Evolutionary conservation across 2,888 invertebrate species (phyloP).

Genomic region (Drosophila formosana): DNA sequence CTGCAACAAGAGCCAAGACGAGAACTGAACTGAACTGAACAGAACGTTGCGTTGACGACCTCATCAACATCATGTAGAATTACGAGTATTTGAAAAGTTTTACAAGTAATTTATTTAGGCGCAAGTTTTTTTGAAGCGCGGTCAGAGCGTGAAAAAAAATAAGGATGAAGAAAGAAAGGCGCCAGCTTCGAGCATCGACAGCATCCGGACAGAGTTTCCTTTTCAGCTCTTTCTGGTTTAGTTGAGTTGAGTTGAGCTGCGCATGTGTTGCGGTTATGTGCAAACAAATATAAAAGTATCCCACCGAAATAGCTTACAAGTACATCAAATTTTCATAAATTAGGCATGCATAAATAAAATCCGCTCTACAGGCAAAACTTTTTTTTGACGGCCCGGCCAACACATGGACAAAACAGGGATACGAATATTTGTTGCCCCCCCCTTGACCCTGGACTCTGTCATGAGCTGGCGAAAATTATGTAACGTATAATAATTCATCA

Average conservation of each 20-base stretch:
- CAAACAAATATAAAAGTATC: slow-evolving; percentile 79
- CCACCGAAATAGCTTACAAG: slow-evolving; percentile 79
- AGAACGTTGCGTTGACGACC: slow-evolving; percentile 72
- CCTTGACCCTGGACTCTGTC: slow-evolving; percentile 41
- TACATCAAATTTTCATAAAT: slow-evolving; percentile 81
- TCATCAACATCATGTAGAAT: slow-evolving; percentile 80
- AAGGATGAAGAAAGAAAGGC: slow-evolving; percentile 5
- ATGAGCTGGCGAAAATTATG: slow-evolving; percentile 78
- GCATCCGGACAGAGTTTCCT: slow-evolving; percentile 15
- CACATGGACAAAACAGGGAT: slow-evolving; percentile 42
- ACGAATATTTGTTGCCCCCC: slow-evolving; percentile 7
- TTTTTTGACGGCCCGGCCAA: slow-evolving; percentile 58
- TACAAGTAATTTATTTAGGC: slow-evolving; percentile 81
- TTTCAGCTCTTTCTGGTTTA: slow-evolving; percentile 8
- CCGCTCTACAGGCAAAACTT: slow-evolving; percentile 50
- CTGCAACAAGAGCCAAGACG: slow-evolving; percentile 6
- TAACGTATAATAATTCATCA: slow-evolving; percentile 77
- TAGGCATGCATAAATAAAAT: slow-evolving; percentile 77
- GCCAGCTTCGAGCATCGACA: slow-evolving; percentile 39
- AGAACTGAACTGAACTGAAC: slow-evolving; percentile 20
- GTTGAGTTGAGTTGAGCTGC: slow-evolving; percentile 17
- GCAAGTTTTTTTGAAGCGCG: slow-evolving; percentile 72
- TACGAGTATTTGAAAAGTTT: slow-evolving; percentile 81
- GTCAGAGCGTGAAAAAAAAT: slow-evolving; percentile 54
- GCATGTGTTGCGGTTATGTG: slow-evolving; percentile 77